Percentiles rank a stretch among this genome's conserved stretches.
phyloP scores from a whole-genome alignment of 2,888 invertebrate species.

The Emmelina monodactyla region DNA sequence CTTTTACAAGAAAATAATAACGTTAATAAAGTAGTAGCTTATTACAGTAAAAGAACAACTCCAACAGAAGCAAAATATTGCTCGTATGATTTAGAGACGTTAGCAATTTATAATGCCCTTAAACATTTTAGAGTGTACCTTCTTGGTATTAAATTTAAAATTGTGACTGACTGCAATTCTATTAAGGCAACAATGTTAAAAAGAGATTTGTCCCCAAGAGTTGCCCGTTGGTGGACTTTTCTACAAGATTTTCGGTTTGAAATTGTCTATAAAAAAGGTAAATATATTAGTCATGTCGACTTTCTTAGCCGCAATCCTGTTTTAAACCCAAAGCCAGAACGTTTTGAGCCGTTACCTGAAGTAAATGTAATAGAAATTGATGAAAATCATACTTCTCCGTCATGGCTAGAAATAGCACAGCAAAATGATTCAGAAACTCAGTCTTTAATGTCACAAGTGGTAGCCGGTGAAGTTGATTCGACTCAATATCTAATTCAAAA shows the following conservation, averaged over 20 bases:
- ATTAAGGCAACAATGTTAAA: constrained; percentile 16
- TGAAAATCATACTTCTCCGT: constrained; percentile 7
- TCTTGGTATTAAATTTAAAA: constrained; percentile 18
- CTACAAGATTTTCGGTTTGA: constrained; percentile 19
- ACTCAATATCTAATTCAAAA: constrained; percentile 13
- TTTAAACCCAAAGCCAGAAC: background rate
- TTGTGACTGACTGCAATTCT: constrained; percentile 18
- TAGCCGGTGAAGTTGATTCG: constrained; percentile 12
- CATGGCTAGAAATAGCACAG: constrained; percentile 16
- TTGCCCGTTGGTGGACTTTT: constrained; percentile 19
- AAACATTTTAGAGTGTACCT: constrained; percentile 28
- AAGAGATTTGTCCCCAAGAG: constrained; percentile 16
- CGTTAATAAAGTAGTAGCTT: constrained; percentile 20
- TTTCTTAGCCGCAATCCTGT: constrained; percentile 18
- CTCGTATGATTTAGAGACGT: constrained; percentile 29
- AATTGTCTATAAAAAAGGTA: constrained; percentile 17
- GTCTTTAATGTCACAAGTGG: constrained; percentile 7
- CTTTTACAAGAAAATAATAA: constrained; percentile 20
- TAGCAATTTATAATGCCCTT: constrained; percentile 24
- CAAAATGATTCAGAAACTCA: constrained; percentile 14
- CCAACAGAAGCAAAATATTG: constrained; percentile 18
- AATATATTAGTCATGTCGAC: constrained; percentile 18
- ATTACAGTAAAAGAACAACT: constrained; percentile 22
- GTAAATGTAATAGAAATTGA: constrained; percentile 8
- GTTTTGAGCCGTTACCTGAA: constrained; percentile 8